Base-by-base conservation (phyloP, 64 coral and sea anemone genomes). In the Montipora capricornis region DNA sequence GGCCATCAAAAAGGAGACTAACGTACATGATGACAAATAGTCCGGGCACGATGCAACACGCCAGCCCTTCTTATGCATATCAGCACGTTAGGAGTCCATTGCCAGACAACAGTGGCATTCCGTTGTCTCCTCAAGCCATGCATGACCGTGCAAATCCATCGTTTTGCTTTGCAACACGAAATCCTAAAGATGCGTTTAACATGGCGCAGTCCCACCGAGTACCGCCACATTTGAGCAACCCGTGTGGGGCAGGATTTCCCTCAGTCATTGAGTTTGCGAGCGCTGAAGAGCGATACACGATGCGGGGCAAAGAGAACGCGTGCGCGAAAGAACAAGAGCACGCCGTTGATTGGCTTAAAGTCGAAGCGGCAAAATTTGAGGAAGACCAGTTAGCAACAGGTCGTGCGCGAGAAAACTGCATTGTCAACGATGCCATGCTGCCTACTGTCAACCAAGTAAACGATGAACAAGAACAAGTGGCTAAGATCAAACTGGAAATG, bases 351-450 rank as follows among this genome's bases (percentile, higher is more conserved):
- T 93, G 91, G 91, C 58, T 93, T 45, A 86, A 86, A 47, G 82
- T 86, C 11, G 82, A 86, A 4, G 82, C 82, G 46, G 46, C 82
- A 49, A 86, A 86, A 86, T 86, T 86, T 12, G 82, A 84, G 17
- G 81, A 86, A 47, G 82, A 86, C 17, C 82, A 86, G 9, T 47
- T 86, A 24, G 82, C 47, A 0, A 59, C 82, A 44, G 46, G 82
- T 16, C 66, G 55, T 2, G 84, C 71, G 16, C 80, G 44, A 77
- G 83, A 94, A 57, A 80, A 85, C 60, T 93, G 87, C 52, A 55
- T 97, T 6, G 93, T 97, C 44, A 94, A 87, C 52, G 95, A 97
- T 26, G 95, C 93, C 2, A 97, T 97, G 95, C 44, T 97, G 47
- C 87, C 95, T 2, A 74, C 82, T 3, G 73, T 92, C 0, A 84